phyloP scores from a whole-genome alignment of 2,797 vertebrate species.

The Hafferia zeledoni region DNA sequence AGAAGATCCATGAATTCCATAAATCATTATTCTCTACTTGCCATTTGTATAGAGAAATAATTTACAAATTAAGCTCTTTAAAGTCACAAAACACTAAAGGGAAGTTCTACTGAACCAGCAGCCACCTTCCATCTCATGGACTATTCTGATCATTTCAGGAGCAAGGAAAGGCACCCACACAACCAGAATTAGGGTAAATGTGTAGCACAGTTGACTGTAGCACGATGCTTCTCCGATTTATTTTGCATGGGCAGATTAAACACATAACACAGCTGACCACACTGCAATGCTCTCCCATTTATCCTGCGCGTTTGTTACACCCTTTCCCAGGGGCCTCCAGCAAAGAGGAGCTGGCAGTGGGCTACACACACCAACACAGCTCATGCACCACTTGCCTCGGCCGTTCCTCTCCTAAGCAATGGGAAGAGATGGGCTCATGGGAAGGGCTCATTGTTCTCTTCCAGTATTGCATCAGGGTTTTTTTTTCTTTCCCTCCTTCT shows the following conservation, averaged over 20 bases:
- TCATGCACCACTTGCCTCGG: constrained; percentile 25
- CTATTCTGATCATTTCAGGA: neutral
- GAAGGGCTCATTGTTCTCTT: constrained; percentile 1
- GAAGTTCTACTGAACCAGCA: neutral
- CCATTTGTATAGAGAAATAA: neutral
- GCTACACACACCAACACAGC: constrained; percentile 42
- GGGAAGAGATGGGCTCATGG: neutral
- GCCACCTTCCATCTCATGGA: neutral
- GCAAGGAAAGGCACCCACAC: neutral
- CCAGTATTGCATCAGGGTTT: neutral
- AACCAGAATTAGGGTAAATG: neutral
- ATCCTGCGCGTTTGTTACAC: constrained; percentile 38
- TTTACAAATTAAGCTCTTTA: neutral
- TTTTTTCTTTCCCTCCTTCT: neutral
- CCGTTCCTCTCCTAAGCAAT: neutral
- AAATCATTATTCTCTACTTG: neutral
- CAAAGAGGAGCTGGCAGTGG: neutral
- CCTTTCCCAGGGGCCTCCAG: constrained; percentile 31
- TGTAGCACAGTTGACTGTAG: neutral
- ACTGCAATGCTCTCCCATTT: constrained; percentile 5
- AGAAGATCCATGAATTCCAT: neutral
- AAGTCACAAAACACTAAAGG: neutral
- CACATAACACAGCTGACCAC: neutral
- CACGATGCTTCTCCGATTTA: constrained; percentile 14
- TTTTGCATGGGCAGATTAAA: constrained; percentile 28